These are phyloP conservation scores for Tretioscincus oriximinensis DNA, from an alignment of 2,113 vertebrate species.

Conservation along the genomic window DNA sequence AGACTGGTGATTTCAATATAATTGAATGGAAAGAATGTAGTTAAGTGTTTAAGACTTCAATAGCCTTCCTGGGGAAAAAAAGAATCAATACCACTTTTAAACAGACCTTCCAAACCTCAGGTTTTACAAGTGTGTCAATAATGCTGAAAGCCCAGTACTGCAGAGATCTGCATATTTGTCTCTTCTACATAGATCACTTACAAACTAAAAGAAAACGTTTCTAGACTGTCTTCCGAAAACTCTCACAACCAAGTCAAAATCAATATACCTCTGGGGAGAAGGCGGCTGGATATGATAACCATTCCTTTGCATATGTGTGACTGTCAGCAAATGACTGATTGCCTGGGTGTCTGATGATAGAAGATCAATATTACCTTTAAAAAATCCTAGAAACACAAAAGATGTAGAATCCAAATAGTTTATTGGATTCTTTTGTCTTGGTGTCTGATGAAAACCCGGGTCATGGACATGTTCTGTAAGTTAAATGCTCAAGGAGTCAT, in stretches of 20 bases:
- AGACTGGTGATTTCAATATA: constrained; percentile 64
- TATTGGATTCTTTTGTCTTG: constrained; percentile 56
- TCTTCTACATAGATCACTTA: neutral
- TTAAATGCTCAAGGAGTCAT: constrained; percentile 48
- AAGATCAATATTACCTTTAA: constrained; percentile 63
- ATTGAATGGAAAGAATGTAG: constrained; percentile 63
- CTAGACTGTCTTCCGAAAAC: constrained; percentile 35
- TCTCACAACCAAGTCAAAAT: constrained; percentile 43
- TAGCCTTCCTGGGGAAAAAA: constrained; percentile 45
- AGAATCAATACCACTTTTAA: constrained; percentile 69
- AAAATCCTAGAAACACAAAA: constrained; percentile 55
- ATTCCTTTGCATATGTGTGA: constrained; percentile 54
- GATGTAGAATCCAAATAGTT: constrained; percentile 56
- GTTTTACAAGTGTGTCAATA: constrained; percentile 44
- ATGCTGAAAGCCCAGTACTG: neutral
- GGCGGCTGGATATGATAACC: neutral
- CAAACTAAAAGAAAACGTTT: constrained; percentile 8
- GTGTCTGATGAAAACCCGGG: constrained; percentile 51
- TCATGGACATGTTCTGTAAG: constrained; percentile 25
- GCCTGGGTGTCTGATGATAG: constrained; percentile 16
- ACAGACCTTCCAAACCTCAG: constrained; percentile 18
- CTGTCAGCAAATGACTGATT: constrained; percentile 54
- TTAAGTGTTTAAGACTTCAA: constrained; percentile 68
- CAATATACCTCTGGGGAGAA: constrained; percentile 42
- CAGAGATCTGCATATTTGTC: neutral